Conservation (phyloP, 1,140 invertebrate genomes). For the Drosophila prosaltans region DNA sequence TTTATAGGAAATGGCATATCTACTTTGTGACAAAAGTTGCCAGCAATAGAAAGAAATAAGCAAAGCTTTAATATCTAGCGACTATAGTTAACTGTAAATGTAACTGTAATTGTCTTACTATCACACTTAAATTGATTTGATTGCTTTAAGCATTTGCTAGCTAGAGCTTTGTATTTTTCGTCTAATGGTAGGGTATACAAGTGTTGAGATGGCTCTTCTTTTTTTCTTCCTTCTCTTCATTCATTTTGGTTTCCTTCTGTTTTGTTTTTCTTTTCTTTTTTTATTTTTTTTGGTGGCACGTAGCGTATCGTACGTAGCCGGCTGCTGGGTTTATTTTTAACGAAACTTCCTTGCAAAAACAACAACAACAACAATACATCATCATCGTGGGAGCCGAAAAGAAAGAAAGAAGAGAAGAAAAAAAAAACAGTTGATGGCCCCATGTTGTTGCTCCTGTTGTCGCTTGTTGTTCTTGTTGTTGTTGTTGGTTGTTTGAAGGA, state of each 20-base stretch:
- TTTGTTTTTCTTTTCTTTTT: not conserved
- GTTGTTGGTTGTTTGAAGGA: slow-evolving; percentile 40
- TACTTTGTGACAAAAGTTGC: too few relatives aligned
- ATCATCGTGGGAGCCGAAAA: slow-evolving; percentile 34
- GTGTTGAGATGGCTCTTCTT: not conserved
- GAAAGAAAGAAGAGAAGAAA: not conserved
- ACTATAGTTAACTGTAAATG: too few relatives aligned
- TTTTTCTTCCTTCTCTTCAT: not conserved
- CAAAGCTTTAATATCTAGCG: too few relatives aligned
- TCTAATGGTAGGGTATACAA: not conserved
- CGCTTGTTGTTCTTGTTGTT: slow-evolving; percentile 21
- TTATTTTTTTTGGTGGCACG: slow-evolving; percentile 31
- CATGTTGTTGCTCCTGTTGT: slow-evolving; percentile 37
- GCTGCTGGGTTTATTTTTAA: slow-evolving; percentile 65
- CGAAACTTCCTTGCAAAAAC: slow-evolving; percentile 30
- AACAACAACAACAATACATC: slow-evolving; percentile 70
- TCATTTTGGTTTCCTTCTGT: not conserved
- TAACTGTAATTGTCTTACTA: too few relatives aligned
- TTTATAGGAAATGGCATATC: too few relatives aligned
- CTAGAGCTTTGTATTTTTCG: too few relatives aligned
- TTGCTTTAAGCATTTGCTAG: too few relatives aligned
- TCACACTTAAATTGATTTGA: too few relatives aligned
- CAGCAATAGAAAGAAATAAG: too few relatives aligned
- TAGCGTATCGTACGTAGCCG: slow-evolving; percentile 16
- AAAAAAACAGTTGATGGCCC: slow-evolving; percentile 21